These are phyloP conservation scores for Clivina fossor DNA, from an alignment of 2,888 invertebrate genomes.

Conservation along the genomic window DNA sequence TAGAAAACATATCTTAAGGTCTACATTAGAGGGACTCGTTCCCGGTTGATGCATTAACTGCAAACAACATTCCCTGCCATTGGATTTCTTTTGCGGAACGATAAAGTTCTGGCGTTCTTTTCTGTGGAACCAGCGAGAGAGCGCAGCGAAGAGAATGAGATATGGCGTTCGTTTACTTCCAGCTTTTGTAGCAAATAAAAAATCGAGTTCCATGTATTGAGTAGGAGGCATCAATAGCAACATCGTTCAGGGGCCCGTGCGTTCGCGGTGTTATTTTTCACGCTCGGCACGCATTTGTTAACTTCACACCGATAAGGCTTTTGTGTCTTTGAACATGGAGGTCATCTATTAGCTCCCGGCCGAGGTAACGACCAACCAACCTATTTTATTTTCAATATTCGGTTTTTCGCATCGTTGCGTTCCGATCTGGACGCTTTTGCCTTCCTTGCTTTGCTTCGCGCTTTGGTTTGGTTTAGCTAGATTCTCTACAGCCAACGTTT, in stretches of 20 bases:
- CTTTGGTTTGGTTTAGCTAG: no score
- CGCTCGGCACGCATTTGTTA: conserved; percentile 50
- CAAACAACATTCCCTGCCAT: conserved; percentile 33
- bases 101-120: no score
- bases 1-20: conserved; percentile 35
- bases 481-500: no score
- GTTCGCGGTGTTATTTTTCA: conserved; percentile 47
- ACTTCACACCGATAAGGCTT: conserved; percentile 53
- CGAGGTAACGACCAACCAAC: conserved; percentile 33
- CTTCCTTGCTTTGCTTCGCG: no score
- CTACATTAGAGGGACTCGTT: conserved; percentile 36
- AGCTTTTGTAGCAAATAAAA: conserved; percentile 42
- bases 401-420: conserved; percentile 31
- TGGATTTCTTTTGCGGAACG: conserved; percentile 16
- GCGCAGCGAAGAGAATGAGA: conserved; percentile 38
- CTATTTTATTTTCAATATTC: conserved; percentile 34
- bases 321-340: conserved; percentile 53
- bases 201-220: conserved; percentile 49
- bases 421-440: no score
- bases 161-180: conserved; percentile 39
- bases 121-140: conserved; percentile 28
- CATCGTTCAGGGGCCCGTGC: conserved; percentile 49
- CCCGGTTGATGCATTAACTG: conserved; percentile 38
- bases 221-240: conserved; percentile 53
- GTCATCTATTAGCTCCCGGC: conserved; percentile 51